phyloP scores from a whole-genome alignment of 2,888 invertebrate species.

The Microplitis deprimator region DNA sequence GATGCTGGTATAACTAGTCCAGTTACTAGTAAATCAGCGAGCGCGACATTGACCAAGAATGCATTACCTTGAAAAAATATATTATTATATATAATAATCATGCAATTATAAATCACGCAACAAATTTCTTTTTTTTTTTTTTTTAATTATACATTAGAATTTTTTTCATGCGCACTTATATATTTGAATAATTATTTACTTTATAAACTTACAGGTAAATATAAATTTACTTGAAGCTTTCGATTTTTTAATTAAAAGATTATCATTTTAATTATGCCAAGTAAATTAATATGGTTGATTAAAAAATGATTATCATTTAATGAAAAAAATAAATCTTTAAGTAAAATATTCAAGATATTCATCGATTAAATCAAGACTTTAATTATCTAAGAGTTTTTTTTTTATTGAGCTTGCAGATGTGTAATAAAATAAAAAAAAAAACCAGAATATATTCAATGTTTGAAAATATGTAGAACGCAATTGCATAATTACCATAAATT shows the following conservation, averaged over 20 bases:
- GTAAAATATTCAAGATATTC: background rate
- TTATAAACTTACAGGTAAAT: too few relatives aligned
- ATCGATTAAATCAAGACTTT: background rate
- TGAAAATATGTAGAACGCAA: background rate
- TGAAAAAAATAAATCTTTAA: background rate
- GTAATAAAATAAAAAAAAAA: background rate
- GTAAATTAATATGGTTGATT: background rate
- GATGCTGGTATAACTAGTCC: slow-evolving; percentile 80
- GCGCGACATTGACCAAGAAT: slow-evolving; percentile 80
- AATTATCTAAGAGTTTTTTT: background rate
- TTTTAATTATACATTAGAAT: background rate
- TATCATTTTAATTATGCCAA: too few relatives aligned
- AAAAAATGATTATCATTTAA: background rate
- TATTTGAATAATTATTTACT: background rate
- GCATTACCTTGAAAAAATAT: slow-evolving; percentile 75
- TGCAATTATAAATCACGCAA: slow-evolving; percentile 1
- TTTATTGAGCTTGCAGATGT: background rate
- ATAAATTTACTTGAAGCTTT: too few relatives aligned
- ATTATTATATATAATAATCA: slow-evolving; percentile 1
- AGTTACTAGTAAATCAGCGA: slow-evolving; percentile 82
- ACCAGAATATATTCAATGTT: background rate
- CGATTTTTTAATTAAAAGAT: too few relatives aligned
- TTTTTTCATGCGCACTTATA: background rate
- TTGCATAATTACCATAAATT: slow-evolving; percentile 2
- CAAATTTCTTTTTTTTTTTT: background rate